phyloP scores from a whole-genome alignment of 2,888 invertebrate genomes.

The Lithophane semibrunnea region DNA sequence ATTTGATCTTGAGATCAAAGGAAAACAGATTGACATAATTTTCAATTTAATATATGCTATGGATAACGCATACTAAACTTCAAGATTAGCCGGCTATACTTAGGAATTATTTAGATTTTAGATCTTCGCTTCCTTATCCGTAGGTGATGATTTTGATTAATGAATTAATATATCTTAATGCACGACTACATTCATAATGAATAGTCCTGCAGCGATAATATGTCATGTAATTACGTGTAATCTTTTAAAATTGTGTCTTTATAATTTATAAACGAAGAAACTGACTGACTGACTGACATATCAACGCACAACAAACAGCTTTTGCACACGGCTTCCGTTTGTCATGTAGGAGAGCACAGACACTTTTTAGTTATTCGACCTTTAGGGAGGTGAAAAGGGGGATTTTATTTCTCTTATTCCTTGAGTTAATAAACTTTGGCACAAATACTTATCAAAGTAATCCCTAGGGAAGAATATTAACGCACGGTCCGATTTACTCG shows the following conservation, averaged over 20 bases:
- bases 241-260: not conserved
- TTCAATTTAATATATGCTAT: slow-evolving; percentile 57
- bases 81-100: slow-evolving; percentile 54
- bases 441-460: no score
- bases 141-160: slow-evolving; percentile 10
- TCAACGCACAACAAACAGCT: no score
- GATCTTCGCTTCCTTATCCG: not conserved
- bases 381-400: no score
- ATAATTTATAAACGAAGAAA: no score
- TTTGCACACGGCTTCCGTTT: no score
- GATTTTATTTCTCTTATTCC: no score
- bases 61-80: slow-evolving; percentile 56
- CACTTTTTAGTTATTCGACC: no score
- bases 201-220: not conserved
- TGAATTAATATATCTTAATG: slow-evolving; percentile 8
- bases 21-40: slow-evolving; percentile 66
- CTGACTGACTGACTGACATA: no score
- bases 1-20: slow-evolving; percentile 69
- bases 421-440: no score
- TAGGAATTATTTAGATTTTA: slow-evolving; percentile 45
- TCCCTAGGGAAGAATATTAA: no score
- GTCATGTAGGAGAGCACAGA: no score
- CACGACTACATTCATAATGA: slow-evolving; percentile 1
- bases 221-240: not conserved
- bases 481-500: no score